phyloP scores from a whole-genome alignment of 2,797 vertebrate species.

The Alca torda region DNA sequence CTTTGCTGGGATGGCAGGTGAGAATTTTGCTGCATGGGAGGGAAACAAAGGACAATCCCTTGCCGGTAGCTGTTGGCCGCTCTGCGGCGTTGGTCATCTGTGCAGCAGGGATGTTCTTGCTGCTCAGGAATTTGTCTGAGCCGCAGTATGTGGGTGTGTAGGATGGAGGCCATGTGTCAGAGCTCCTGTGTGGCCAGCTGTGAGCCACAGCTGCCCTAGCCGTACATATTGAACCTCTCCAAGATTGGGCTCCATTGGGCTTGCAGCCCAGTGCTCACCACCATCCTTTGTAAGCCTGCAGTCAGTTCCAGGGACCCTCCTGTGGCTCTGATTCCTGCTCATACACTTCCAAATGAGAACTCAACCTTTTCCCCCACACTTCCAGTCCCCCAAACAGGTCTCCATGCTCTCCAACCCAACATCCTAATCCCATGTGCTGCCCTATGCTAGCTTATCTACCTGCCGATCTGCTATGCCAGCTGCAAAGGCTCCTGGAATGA shows the following conservation, averaged over 20 bases:
- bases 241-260: not conserved
- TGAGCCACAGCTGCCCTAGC: not conserved
- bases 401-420: not conserved
- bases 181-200: not conserved
- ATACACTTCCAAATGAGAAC: not conserved
- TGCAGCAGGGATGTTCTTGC: not conserved
- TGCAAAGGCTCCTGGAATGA: not conserved
- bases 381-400: not conserved
- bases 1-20: not conserved
- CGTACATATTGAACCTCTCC: not conserved
- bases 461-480: not conserved
- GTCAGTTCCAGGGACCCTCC: not conserved
- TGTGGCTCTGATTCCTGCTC: not conserved
- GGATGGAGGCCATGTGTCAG: not conserved
- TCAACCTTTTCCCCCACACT: not conserved
- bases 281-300: not conserved
- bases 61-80: not conserved
- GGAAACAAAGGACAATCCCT: not conserved
- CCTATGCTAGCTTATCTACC: not conserved
- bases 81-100: not conserved
- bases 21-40: not conserved
- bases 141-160: not conserved
- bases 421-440: not conserved
- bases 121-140: conserved; percentile 10
- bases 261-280: not conserved